Evolutionary conservation across 2,888 invertebrate genomes (phyloP).

Genomic region (Archips xylosteana): DNA sequence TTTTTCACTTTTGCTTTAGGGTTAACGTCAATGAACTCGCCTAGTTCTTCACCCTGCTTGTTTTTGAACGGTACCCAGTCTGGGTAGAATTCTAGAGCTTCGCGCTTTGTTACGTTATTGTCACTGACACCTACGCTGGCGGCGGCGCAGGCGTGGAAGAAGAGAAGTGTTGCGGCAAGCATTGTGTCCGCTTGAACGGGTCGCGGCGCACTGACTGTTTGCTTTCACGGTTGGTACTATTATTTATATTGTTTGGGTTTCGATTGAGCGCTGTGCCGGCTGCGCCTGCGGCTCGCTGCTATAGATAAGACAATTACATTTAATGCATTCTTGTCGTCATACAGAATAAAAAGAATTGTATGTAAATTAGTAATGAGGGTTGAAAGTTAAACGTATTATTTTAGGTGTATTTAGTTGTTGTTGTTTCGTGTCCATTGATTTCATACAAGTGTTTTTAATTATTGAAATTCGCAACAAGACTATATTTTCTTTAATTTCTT

Average conservation of each 20-base stretch:
- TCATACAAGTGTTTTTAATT: too few species aligned
- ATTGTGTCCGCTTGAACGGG: slow-evolving; percentile 21
- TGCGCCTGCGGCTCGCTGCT: slow-evolving; percentile 53
- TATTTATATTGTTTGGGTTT: slow-evolving; percentile 84
- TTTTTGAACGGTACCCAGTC: slow-evolving; percentile 82
- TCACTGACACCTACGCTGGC: slow-evolving; percentile 68
- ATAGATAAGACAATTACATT: slow-evolving; percentile 55
- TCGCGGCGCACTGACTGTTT: slow-evolving; percentile 70
- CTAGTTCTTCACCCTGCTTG: slow-evolving; percentile 72
- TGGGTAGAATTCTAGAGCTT: slow-evolving; percentile 67
- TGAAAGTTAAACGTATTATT: not conserved
- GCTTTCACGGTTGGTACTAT: slow-evolving; percentile 67
- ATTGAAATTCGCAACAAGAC: not conserved
- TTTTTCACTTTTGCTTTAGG: slow-evolving; percentile 71
- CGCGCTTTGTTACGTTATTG: slow-evolving; percentile 67
- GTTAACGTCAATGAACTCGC: slow-evolving; percentile 66
- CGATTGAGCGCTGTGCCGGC: slow-evolving; percentile 68
- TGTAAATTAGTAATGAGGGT: not conserved
- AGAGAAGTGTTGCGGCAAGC: not conserved
- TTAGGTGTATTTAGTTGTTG: not conserved
- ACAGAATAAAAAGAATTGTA: not conserved
- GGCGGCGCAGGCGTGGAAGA: slow-evolving; percentile 51
- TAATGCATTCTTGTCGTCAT: not conserved
- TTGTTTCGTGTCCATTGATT: not conserved
- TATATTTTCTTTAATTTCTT: not conserved